phyloP scores from a whole-genome alignment of 2,113 vertebrate species.

The Platycercus adscitus region DNA sequence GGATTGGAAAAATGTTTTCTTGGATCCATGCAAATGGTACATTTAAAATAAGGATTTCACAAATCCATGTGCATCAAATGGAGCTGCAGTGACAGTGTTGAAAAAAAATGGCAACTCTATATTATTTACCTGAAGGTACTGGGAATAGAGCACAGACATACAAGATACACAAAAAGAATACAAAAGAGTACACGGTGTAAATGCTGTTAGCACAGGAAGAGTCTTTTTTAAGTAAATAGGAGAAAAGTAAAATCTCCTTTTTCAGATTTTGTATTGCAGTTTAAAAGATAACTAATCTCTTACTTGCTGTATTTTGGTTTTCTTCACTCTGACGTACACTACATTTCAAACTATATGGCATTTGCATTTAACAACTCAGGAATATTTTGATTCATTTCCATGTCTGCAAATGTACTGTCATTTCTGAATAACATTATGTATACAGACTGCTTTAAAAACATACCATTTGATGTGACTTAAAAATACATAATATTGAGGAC shows the following conservation, averaged over 20 bases:
- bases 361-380: constrained; percentile 51
- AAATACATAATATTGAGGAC: constrained; percentile 37
- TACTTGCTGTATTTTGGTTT: constrained; percentile 44
- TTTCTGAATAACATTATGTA: not conserved
- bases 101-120: constrained; percentile 18
- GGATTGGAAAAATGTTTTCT: constrained; percentile 52
- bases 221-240: constrained; percentile 73
- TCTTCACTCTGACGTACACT: constrained; percentile 48
- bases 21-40: constrained; percentile 44
- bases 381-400: not conserved
- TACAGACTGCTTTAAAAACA: constrained; percentile 20
- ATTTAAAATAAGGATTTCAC: constrained; percentile 45
- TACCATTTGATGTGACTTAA: constrained; percentile 21
- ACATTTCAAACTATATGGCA: constrained; percentile 29
- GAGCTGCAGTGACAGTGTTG: not conserved
- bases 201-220: constrained; percentile 75
- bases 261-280: constrained; percentile 71
- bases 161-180: constrained; percentile 63
- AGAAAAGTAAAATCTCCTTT: constrained; percentile 70
- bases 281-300: constrained; percentile 69
- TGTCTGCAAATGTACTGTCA: constrained; percentile 4
- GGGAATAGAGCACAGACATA: constrained; percentile 51
- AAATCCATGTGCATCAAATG: constrained; percentile 41
- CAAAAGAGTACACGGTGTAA: constrained; percentile 76
- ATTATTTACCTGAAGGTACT: constrained; percentile 28